These are phyloP conservation scores for Cantharis lateralis DNA, from an alignment of 2,888 invertebrate species.

Conservation along the genomic window DNA sequence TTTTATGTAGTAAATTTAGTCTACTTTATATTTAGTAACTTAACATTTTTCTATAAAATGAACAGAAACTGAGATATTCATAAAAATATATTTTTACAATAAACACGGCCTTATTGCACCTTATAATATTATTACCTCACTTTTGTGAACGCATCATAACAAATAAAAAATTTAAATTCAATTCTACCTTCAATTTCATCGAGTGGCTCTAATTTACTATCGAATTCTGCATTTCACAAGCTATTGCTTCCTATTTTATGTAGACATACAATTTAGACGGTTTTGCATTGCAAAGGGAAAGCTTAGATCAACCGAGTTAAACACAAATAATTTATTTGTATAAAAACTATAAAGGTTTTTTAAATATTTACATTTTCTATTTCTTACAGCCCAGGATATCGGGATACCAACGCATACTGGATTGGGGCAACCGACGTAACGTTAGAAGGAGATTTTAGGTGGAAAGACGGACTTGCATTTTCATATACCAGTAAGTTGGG, in stretches of 20 bases:
- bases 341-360: background rate
- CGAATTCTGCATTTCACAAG: background rate
- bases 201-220: background rate
- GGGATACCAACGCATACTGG: slow-evolving; percentile 77
- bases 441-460: slow-evolving; percentile 79
- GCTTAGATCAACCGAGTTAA: background rate
- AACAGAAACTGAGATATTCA: too few relatives aligned
- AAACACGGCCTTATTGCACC: too few relatives aligned
- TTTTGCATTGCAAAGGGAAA: background rate
- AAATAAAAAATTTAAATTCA: background rate
- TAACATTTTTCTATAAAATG: too few relatives aligned
- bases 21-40: too few relatives aligned
- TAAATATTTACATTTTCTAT: background rate
- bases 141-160: background rate
- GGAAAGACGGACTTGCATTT: slow-evolving; percentile 77
- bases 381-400: slow-evolving; percentile 66
- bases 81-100: too few relatives aligned
- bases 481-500: slow-evolving; percentile 73
- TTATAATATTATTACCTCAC: too few relatives aligned
- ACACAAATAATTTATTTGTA: background rate
- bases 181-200: background rate
- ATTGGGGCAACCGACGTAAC: slow-evolving; percentile 78
- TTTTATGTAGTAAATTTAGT: too few relatives aligned
- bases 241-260: background rate
- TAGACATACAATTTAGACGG: background rate